Conservation (phyloP, 2,113 vertebrate species). For the Synodontis membranacea region DNA sequence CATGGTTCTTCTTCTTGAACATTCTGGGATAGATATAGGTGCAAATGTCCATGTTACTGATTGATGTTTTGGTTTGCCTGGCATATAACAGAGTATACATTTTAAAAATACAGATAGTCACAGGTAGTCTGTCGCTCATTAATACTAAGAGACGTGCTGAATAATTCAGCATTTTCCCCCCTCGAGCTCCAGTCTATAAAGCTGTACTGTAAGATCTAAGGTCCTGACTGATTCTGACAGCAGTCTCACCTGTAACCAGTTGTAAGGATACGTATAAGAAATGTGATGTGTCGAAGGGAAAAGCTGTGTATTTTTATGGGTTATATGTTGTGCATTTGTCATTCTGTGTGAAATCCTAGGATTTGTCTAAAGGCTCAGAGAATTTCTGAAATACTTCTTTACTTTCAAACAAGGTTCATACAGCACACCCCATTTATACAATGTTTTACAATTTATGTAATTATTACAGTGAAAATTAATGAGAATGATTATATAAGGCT, state of each 20-base stretch:
- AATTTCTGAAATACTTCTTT: not conserved
- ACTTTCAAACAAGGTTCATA: not conserved
- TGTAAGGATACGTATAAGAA: not conserved
- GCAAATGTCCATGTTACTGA: constrained; percentile 11
- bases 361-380: not conserved
- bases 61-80: constrained; percentile 10
- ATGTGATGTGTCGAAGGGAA: not conserved
- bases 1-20: not conserved
- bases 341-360: not conserved
- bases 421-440: not conserved
- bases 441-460: not conserved
- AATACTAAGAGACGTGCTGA: constrained; percentile 32
- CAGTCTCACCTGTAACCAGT: not conserved
- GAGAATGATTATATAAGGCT: too few relatives aligned
- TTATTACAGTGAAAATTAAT: too few relatives aligned
- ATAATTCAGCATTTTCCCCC: constrained; percentile 27
- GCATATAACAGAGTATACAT: constrained; percentile 11
- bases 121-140: constrained; percentile 32
- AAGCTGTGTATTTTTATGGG: not conserved
- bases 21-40: not conserved
- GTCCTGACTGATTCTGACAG: constrained; percentile 3
- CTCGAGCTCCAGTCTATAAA: constrained; percentile 1
- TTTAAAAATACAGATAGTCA: constrained; percentile 37
- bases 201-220: not conserved
- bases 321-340: not conserved